Evolutionary conservation across 2,797 vertebrate species (phyloP), one percentile per base, ranked within the genome.

Genomic region (Xerus rutilus): DNA sequence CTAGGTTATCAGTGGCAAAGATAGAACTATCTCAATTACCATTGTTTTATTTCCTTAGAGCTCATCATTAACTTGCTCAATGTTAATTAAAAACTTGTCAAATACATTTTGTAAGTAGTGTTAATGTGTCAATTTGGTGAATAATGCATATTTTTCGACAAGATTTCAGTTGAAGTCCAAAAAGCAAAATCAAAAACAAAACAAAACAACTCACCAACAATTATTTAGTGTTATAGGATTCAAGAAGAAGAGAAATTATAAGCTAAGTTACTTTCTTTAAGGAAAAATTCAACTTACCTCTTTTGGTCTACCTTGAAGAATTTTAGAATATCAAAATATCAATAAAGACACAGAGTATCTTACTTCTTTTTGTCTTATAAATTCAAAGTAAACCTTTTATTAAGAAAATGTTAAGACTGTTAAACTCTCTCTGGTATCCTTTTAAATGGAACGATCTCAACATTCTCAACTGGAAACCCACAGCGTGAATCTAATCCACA

Each of bases 371-470:
- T 83, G 15, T 45, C 21, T 86, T 79, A 54, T 88, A 47, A 74
- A 92, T 92, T 93, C 25, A 74, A 67, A 90, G 43, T 23, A 79
- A 96, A 57, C 17, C 8, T 87, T 96, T 86, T 94, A 73, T 87
- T 65, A 65, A 18, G 76, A 96, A 89, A 91, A 78, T 4, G 0
- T 70, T 17, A 59, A 65, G 30, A 15, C 25, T 73, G 3, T 92
- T 83, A 83, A 74, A 13, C 35, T 92, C 18, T 79, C 47, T 89
- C 28, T 35, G 49, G 32, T 91, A 4, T n/a, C 76, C 70, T 94
- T 94, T 92, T n/a, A 93, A 81, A 83, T 88, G 49, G 64, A 74
- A 59, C 73, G 18, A 86, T 90, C 39, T 88, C 69, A 45, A 25
- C 14, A 11, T 91, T 57, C 13, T 94, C 43, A n/a, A 23, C 52